phyloP scores from a whole-genome alignment of 2,797 vertebrate genomes.

The Aldrovandia affinis region DNA sequence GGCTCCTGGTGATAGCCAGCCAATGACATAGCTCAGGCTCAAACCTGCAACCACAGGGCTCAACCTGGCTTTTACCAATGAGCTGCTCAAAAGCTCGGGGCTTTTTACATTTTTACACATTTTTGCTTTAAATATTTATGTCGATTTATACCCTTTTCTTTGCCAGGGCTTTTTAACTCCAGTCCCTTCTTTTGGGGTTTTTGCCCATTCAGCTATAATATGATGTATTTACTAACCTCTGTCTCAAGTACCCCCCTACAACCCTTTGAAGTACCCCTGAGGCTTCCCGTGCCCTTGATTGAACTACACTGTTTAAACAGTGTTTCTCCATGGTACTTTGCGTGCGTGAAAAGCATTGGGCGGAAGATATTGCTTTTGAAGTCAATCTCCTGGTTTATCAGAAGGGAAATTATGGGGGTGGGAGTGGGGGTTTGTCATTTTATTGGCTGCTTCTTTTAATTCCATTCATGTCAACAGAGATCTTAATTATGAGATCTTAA shows the following conservation, averaged over 20 bases:
- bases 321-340: background rate
- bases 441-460: background rate
- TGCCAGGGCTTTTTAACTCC: background rate
- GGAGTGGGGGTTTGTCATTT: background rate
- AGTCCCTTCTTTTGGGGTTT: background rate
- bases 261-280: background rate
- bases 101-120: background rate
- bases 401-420: background rate
- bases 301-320: background rate
- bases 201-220: background rate
- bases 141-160: background rate
- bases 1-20: background rate
- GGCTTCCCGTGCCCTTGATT: background rate
- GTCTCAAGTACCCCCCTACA: background rate
- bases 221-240: background rate
- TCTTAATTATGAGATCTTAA: slow-evolving; percentile 16
- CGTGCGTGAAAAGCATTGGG: background rate
- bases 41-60: background rate
- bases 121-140: background rate
- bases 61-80: background rate
- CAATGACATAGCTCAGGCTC: background rate
- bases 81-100: background rate
- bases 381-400: background rate
- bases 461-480: background rate
- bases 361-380: background rate